Conservation (phyloP, 2,113 vertebrate species). For the Neoarius graeffei region DNA sequence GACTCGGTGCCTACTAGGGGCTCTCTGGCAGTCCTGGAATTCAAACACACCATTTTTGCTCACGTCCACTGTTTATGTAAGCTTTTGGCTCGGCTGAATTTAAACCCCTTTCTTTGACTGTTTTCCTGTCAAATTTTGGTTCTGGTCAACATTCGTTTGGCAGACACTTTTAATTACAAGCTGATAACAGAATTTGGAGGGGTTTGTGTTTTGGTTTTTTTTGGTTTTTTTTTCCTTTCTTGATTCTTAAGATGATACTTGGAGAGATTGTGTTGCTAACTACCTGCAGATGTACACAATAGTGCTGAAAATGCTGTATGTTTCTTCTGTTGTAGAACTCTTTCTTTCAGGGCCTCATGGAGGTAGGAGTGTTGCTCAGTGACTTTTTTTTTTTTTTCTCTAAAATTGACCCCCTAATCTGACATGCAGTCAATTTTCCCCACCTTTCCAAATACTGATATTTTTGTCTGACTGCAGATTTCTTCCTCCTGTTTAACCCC, state of each 20-base stretch:
- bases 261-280: not conserved
- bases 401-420: not conserved
- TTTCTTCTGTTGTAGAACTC: slow-evolving; percentile 51
- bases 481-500: slow-evolving; percentile 18
- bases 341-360: slow-evolving; percentile 42
- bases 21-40: not conserved
- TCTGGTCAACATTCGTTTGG: not conserved
- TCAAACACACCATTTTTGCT: not conserved
- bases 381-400: not conserved
- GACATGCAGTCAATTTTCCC: not conserved
- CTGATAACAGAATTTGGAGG: not conserved
- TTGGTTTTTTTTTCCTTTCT: not conserved
- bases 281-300: not conserved
- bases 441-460: too few species aligned
- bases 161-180: not conserved
- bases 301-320: slow-evolving; percentile 11
- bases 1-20: not conserved
- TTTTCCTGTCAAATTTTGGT: not conserved
- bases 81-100: not conserved
- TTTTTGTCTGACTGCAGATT: not conserved
- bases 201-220: not conserved
- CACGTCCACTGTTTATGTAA: not conserved
- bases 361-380: slow-evolving; percentile 39
- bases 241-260: not conserved
- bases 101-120: not conserved